Evolutionary conservation across 1,140 invertebrate genomes (phyloP), one percentile per base, ranked within the genome.

Genomic region (Tetranychus urticae): DNA sequence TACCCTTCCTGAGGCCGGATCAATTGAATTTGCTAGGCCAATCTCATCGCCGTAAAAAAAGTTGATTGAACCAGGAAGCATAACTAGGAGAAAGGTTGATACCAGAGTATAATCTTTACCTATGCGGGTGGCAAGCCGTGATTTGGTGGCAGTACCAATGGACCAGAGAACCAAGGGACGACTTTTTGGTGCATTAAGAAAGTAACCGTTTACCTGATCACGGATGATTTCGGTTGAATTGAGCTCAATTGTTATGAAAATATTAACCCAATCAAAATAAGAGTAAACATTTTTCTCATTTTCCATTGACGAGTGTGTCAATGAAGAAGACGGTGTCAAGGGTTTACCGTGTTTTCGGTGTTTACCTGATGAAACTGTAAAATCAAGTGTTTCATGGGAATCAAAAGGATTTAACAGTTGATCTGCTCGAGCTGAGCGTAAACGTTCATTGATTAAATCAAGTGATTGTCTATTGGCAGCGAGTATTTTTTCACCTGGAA

Each of bases 41-140:
- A 86, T 78, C 75, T 86, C 85, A 70, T 88, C 84, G 6, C 84
- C 84, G 69, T 87, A 86, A 69, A 86, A 84, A 65, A 88, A 79
- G 65, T 77, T 84, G 0, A 83, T 78, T 10, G 83, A 84, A 5
- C 86, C 86, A 1, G 86, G 85, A 34, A 88, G 69, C 73, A 81
- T 80, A 68, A 86, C 76, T 61, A 81, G 77, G 61, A 88, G 71
- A 50, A 85, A 71, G 12, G 77, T 77, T 2, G 79, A 75, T 3
- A 81, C 80, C 13, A 74, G 59, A 42, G 79, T 81, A 23, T 78
- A 78, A 67, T 84, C 82, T 5, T 69, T 67, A 33, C 73, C 70
- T 23, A 67, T 60, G 33, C 66, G 59, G 13, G 65, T 79, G 3
- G 73, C 70, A 14, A 84, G 67, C 62, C 82, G 74, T 36, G 73